phyloP scores from a whole-genome alignment of 2,113 vertebrate genomes.

The Alligator sinensis region DNA sequence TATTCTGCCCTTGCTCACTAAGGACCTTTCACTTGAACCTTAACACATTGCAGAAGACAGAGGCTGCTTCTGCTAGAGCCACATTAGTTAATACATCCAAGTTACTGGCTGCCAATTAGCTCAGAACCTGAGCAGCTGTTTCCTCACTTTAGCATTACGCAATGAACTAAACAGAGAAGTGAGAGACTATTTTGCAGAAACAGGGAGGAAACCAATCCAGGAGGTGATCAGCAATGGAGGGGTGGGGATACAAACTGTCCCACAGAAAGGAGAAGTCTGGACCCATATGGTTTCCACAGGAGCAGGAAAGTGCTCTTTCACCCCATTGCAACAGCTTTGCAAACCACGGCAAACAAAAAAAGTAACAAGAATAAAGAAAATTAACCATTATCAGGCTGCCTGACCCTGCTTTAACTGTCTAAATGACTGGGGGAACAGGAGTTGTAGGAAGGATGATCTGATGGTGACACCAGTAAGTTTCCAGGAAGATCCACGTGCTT shows the following conservation, averaged over 20 bases:
- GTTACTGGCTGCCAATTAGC: neutral
- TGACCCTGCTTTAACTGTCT: neutral
- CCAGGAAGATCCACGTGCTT: neutral
- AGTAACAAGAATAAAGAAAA: neutral
- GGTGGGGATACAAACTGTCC: neutral
- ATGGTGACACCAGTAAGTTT: no score
- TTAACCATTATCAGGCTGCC: neutral
- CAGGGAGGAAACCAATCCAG: slow-evolving; percentile 2
- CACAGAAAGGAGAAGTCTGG: slow-evolving; percentile 31
- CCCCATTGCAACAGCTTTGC: neutral
- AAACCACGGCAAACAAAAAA: slow-evolving; percentile 26
- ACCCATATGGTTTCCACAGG: neutral
- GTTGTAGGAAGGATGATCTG: no score
- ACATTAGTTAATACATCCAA: neutral
- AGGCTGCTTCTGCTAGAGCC: neutral
- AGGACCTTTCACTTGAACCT: neutral
- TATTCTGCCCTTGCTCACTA: no score
- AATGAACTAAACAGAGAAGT: neutral
- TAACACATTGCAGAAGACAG: neutral
- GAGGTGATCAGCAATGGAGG: neutral
- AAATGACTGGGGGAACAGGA: no score
- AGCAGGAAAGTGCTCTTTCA: slow-evolving; percentile 24
- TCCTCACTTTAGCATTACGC: neutral
- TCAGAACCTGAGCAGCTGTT: slow-evolving; percentile 37
- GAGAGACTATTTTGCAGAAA: slow-evolving; percentile 26